Base-by-base conservation (phyloP, 2,797 vertebrate genomes). In the Alectoris magna region DNA sequence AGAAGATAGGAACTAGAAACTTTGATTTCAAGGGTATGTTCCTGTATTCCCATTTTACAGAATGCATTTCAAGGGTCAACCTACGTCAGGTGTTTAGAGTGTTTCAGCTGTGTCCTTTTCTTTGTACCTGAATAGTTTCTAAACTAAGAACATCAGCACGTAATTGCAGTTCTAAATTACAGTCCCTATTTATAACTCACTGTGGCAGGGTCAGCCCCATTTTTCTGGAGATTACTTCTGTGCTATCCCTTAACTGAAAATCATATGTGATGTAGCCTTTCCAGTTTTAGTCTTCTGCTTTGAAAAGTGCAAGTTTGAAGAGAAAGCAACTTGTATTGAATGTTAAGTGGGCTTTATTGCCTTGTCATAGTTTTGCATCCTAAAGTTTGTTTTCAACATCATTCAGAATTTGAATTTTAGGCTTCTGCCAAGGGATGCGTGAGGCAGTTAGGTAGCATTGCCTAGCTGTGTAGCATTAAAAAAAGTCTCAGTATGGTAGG, bases 111-210 rank as follows among this genome's bases (percentile, higher is more conserved):
- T 82, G 81, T 89, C 83, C 69, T 94, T 79, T 81, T 63, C 79
- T 85, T 77, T 84, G 59, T 90, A 84, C 64, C 41, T 17, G 56
- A 3, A 9, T 80, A 75, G 80, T 76, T 92, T 88, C 93, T 93
- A 93, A 94, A 95, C 83, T 95, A 60, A 70, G 95, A 91, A 84
- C 51, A 76, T 56, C 59, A 60, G 53, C 27, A 51, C 70, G 83
- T 84, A 93, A 90, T 90, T 93, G 70, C 85, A 92, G 83, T 84
- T 90, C 87, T 94, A 92, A 95, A 91, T 96, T 94, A 76, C 94
- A 74, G 6, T 82, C 34, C 5, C 81, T 96, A 93, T 96, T 96
- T 95, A 85, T 95, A 96, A 92, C 89, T 93, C 29, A 1, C 67
- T 63, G 36, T 85, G 76, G 53, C 62, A 83, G 69, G 84, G 89